A percentile compares a stretch with the other conserved stretches of the same genome.
Conservation (phyloP, 2,113 vertebrate genomes). For the Dipodomys stephensi region DNA sequence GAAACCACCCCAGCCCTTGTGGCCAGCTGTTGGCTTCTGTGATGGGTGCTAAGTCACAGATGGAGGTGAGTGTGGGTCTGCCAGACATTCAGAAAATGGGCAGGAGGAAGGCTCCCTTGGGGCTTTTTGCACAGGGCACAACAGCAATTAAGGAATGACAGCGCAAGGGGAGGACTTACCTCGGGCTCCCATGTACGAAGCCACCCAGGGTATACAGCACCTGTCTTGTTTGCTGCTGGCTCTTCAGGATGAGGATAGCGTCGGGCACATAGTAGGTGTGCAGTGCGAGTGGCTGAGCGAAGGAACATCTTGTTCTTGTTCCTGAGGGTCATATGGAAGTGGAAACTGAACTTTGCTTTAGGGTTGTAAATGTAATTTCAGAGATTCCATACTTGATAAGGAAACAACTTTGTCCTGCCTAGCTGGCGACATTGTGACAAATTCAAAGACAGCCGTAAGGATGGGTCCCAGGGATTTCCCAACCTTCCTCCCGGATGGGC, state of each 20-base stretch:
- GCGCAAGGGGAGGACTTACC: too few relatives aligned
- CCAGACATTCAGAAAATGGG: neutral
- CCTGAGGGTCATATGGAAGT: neutral
- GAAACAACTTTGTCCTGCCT: slow-evolving; percentile 52
- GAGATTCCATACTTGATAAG: slow-evolving; percentile 21
- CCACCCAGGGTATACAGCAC: rapidly evolving
- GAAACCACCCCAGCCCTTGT: too few relatives aligned
- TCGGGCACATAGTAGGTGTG: neutral
- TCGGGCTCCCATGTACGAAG: neutral
- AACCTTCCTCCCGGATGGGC: neutral
- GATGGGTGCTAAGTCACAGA: neutral
- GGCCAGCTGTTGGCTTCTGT: neutral
- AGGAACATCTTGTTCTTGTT: neutral
- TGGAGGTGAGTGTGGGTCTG: too few relatives aligned
- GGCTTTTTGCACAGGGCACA: neutral
- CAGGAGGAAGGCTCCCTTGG: neutral
- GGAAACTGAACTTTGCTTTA: slow-evolving; percentile 61
- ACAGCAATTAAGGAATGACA: neutral
- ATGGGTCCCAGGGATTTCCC: neutral
- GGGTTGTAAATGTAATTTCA: neutral
- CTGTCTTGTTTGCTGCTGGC: too few relatives aligned
- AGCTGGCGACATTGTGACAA: neutral
- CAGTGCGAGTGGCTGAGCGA: neutral
- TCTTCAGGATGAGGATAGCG: rapidly evolving
- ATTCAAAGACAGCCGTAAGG: neutral